These are phyloP conservation scores for Hymenopus coronatus DNA, from an alignment of 2,888 invertebrate genomes.

Conservation along the genomic window DNA sequence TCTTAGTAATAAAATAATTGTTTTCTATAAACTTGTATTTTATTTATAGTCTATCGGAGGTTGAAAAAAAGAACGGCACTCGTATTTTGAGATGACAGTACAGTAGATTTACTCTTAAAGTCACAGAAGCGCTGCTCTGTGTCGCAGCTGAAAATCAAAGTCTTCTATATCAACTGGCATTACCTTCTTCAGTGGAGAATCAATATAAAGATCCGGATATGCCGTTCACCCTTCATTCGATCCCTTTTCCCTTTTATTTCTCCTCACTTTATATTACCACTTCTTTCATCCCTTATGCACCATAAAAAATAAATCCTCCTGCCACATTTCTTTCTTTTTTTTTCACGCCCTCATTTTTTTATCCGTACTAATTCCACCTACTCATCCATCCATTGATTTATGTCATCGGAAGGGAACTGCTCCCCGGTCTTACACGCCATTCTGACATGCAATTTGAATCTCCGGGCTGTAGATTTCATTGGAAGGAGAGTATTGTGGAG, in stretches of 20 bases:
- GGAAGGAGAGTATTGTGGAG: neutral
- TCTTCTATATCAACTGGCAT: neutral
- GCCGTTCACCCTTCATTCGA: neutral
- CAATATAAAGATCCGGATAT: constrained; percentile 12
- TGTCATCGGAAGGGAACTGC: constrained; percentile 13
- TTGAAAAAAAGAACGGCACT: no score
- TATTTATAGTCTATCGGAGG: no score
- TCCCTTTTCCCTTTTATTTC: neutral
- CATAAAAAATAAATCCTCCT: neutral
- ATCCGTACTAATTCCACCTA: constrained; percentile 17
- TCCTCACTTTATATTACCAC: neutral
- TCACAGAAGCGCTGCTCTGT: no score
- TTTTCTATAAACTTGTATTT: no score
- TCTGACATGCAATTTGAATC: neutral
- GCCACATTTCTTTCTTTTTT: neutral
- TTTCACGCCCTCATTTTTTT: neutral
- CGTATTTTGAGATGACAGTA: no score
- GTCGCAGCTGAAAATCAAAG: neutral
- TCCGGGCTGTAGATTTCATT: neutral
- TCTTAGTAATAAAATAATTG: no score
- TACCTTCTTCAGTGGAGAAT: neutral
- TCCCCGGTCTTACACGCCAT: neutral
- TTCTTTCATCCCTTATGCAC: neutral
- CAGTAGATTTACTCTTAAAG: no score
- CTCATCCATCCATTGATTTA: constrained; percentile 29